phyloP scores from a whole-genome alignment of 2,113 vertebrate genomes.

The Corythoichthys intestinalis region DNA sequence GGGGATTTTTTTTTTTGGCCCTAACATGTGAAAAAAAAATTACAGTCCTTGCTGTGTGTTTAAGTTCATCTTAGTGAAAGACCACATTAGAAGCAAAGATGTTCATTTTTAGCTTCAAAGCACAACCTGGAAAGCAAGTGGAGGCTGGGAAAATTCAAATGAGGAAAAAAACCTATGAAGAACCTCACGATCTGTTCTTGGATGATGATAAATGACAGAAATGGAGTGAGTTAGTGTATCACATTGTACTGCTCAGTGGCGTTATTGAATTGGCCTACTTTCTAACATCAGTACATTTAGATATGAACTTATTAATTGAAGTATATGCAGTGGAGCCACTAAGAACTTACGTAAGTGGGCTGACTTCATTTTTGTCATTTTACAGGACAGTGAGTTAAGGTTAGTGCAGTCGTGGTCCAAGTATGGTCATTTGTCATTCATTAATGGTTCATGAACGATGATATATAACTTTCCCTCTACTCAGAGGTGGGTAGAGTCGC shows the following conservation, averaged over 20 bases:
- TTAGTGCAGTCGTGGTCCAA: neutral
- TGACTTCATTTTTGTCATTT: neutral
- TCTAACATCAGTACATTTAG: too few species aligned
- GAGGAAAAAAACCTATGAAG: neutral
- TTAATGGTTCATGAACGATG: neutral
- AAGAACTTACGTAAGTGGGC: too few species aligned
- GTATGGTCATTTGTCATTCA: neutral
- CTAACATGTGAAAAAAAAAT: conserved; percentile 74
- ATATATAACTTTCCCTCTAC: too few species aligned
- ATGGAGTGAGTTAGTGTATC: too few species aligned
- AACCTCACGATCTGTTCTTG: too few species aligned
- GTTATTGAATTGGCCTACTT: too few species aligned
- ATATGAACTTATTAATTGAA: too few species aligned
- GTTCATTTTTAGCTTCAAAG: conserved; percentile 78
- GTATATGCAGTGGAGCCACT: too few species aligned
- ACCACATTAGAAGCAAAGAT: conserved; percentile 75
- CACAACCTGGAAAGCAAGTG: conserved; percentile 50
- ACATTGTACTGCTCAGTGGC: too few species aligned
- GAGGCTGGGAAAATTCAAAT: conserved; percentile 56
- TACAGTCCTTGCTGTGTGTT: conserved; percentile 73
- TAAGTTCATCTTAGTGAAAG: conserved; percentile 66
- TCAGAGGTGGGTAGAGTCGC: too few species aligned
- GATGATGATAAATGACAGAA: too few species aligned
- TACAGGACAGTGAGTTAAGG: neutral
- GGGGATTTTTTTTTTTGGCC: conserved; percentile 60